These are phyloP conservation scores for Phocides pigmalion DNA, from an alignment of 1,140 invertebrate species.

Conservation along the genomic window DNA sequence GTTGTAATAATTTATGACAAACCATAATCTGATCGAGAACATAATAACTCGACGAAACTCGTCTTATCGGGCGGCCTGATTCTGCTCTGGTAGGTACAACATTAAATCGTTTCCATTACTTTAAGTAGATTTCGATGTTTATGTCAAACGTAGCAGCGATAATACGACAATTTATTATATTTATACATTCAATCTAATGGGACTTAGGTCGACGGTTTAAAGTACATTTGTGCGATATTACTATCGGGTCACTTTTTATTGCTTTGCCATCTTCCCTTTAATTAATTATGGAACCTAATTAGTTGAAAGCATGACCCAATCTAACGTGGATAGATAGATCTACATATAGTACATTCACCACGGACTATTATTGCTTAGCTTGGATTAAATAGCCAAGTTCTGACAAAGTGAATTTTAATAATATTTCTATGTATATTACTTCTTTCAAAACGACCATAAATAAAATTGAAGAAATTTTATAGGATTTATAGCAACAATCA, in stretches of 20 bases:
- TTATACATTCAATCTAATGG: conserved; percentile 71
- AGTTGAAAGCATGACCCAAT: too few relatives aligned
- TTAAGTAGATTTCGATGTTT: conserved; percentile 82
- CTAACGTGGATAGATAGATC: too few relatives aligned
- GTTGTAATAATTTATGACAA: conserved; percentile 32
- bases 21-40: conserved; percentile 34
- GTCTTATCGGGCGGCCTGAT: conserved; percentile 67
- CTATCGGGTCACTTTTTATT: conserved; percentile 2
- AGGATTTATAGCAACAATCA: too few relatives aligned
- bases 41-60: conserved; percentile 46
- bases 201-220: conserved; percentile 51
- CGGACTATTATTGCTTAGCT: too few relatives aligned
- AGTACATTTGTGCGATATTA: conserved; percentile 14
- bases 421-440: too few relatives aligned
- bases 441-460: too few relatives aligned
- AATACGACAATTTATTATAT: conserved; percentile 79
- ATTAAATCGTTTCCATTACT: conserved; percentile 79
- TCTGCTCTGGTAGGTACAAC: conserved; percentile 50
- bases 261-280: conserved; percentile 1
- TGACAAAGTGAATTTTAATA: too few relatives aligned
- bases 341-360: too few relatives aligned
- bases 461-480: too few relatives aligned
- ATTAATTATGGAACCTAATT: too few relatives aligned
- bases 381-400: too few relatives aligned
- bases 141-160: conserved; percentile 74